phyloP scores from a whole-genome alignment of 2,113 vertebrate species.

The Parus major region DNA sequence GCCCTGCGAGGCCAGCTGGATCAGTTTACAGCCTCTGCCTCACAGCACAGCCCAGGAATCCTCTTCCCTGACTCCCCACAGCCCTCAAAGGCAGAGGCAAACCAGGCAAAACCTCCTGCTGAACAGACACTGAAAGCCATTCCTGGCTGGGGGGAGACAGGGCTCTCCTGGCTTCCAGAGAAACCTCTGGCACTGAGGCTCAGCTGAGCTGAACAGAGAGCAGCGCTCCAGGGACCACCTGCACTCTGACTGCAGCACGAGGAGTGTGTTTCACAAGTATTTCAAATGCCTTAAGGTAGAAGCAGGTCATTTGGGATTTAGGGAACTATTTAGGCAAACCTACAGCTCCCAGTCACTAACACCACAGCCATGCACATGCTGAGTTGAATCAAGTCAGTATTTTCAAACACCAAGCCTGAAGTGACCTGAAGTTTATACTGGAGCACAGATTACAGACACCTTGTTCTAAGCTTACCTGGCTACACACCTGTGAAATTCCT shows the following conservation, averaged over 20 bases:
- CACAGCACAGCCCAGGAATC: fast-evolving
- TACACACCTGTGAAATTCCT: not conserved
- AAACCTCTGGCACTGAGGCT: fast-evolving
- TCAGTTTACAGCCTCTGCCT: not conserved
- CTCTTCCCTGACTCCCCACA: not conserved
- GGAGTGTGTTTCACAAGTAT: not conserved
- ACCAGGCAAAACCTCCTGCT: not conserved
- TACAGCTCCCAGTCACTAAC: not conserved
- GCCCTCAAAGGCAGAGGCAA: not conserved
- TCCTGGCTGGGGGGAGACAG: not conserved
- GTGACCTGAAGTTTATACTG: not conserved
- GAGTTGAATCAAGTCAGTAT: not conserved
- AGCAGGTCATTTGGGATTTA: not conserved
- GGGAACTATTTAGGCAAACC: not conserved
- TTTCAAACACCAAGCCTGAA: not conserved
- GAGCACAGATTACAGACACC: not conserved
- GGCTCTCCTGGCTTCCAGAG: not conserved
- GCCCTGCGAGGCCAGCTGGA: not conserved
- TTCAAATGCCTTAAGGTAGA: not conserved
- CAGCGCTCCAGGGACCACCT: not conserved
- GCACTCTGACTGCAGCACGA: not conserved
- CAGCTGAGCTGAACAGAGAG: not conserved
- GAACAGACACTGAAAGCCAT: not conserved
- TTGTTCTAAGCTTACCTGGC: not conserved
- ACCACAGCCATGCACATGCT: not conserved